phyloP scores from a whole-genome alignment of 2,113 vertebrate species.

The Aegotheles bennettii region DNA sequence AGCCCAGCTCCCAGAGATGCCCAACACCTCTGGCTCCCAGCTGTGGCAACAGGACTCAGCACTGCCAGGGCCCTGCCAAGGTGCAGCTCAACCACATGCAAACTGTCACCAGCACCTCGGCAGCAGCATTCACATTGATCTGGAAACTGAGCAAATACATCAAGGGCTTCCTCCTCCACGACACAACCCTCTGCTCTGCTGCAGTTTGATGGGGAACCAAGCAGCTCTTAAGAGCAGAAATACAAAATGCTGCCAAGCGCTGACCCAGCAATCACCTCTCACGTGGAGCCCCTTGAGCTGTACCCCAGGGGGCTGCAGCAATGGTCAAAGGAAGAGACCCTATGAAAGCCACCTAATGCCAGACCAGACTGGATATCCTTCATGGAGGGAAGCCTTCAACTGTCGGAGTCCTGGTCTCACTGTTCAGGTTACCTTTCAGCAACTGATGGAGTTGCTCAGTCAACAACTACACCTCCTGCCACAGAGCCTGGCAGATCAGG shows the following conservation, averaged over 20 bases:
- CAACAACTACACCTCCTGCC: background rate
- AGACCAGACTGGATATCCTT: background rate
- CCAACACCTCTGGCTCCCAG: background rate
- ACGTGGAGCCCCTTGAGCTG: background rate
- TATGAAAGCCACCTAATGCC: background rate
- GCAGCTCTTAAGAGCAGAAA: background rate
- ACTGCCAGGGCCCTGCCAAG: background rate
- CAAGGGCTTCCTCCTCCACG: background rate
- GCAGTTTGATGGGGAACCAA: background rate
- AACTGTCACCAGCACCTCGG: accelerated
- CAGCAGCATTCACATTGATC: background rate
- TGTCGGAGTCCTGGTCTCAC: background rate
- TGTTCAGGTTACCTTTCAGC: background rate
- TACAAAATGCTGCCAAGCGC: background rate
- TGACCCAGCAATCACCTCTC: background rate
- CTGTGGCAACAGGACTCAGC: background rate
- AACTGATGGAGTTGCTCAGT: accelerated
- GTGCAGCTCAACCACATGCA: background rate
- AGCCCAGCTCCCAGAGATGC: background rate
- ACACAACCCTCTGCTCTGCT: accelerated
- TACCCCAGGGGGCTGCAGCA: background rate
- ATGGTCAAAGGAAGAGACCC: background rate
- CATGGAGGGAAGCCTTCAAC: background rate
- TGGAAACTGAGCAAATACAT: background rate
- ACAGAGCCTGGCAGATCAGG: background rate